phyloP scores from a whole-genome alignment of 1,140 invertebrate species.

The Hydropsyche tenuis region DNA sequence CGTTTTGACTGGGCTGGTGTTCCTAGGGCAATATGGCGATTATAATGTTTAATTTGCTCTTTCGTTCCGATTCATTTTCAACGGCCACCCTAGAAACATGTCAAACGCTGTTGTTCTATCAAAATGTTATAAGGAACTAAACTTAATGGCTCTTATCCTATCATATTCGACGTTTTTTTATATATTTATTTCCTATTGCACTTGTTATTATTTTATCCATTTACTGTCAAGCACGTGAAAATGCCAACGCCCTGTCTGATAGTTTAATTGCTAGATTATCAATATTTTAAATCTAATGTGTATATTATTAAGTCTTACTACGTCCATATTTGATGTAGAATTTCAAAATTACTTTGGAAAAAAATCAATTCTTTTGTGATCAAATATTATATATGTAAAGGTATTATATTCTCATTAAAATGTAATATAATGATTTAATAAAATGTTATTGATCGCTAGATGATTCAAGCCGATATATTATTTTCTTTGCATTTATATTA shows the following conservation, averaged over 20 bases:
- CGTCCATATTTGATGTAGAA: slow-evolving; percentile 25
- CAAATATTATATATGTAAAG: slow-evolving; percentile 15
- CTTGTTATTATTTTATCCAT: neutral
- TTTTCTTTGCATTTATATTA: neutral
- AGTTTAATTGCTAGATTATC: slow-evolving; percentile 16
- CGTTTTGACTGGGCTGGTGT: slow-evolving; percentile 49
- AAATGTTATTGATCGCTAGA: slow-evolving; percentile 49
- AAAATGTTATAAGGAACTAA: slow-evolving; percentile 32
- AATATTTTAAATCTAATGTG: slow-evolving; percentile 17
- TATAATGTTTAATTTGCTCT: neutral
- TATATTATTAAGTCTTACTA: slow-evolving; percentile 27
- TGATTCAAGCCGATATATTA: slow-evolving; percentile 39
- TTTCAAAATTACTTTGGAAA: slow-evolving; percentile 16
- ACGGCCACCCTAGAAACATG: slow-evolving; percentile 38
- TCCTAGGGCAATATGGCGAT: slow-evolving; percentile 29
- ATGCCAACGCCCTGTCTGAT: slow-evolving; percentile 1
- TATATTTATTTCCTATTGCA: neutral
- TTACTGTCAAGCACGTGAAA: neutral
- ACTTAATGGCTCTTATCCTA: no score
- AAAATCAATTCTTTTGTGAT: slow-evolving; percentile 30
- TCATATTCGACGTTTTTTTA: neutral
- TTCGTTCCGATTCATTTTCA: neutral
- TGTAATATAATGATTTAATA: slow-evolving; percentile 44
- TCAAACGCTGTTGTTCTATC: slow-evolving; percentile 34
- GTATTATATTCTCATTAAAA: slow-evolving; percentile 40